Base-by-base conservation (phyloP, 2,888 invertebrate genomes). In the Drosophila dives region DNA sequence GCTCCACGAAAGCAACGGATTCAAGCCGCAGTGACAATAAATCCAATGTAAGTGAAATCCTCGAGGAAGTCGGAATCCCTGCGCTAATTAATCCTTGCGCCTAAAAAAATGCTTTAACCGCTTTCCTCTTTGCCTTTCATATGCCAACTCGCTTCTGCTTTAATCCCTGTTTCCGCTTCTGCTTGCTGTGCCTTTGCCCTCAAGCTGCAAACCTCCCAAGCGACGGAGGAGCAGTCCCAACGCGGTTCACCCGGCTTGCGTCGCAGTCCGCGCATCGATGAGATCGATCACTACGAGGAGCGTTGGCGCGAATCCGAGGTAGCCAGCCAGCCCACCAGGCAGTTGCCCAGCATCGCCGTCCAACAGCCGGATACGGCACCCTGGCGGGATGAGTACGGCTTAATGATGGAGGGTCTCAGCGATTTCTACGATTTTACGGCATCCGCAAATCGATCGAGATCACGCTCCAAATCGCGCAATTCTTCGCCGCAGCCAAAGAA, bases 381-480 rank as follows among this genome's bases (percentile, higher is more conserved):
- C 0, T 92, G 92, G 91, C 84, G 91, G 0, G 92, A 92, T 81
- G 71, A 89, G 36, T 73, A 91, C 23, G 92, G 91, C 1, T 68
- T 91, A 5, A 58, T 93, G 0, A 83, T 92, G 87, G 91, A 92
- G 74, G 93, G 93, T 0, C 67, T 93, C 3, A 93, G 93, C 72
- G 93, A 93, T 58, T 93, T 93, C 48, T 93, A 93, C 32, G 93
- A 93, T 50, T 93, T 93, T 61, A 88, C 91, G 11, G 93, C 92
- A 23, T 92, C 93, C 0, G 79, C 90, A 0, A 93, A 93, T 71
- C 93, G 92, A 1, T 92, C 92, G 0, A 80, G 92, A 58, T 92
- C 92, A 2, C 82, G 91, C 12, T 82, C 91, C 0, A 60, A 64
- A 0, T 92, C 92, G 0, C 78, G 92, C 26, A 84, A 87, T 76